These are phyloP conservation scores for Beris morrisii DNA, from an alignment of 2,888 invertebrate genomes.

Conservation along the genomic window DNA sequence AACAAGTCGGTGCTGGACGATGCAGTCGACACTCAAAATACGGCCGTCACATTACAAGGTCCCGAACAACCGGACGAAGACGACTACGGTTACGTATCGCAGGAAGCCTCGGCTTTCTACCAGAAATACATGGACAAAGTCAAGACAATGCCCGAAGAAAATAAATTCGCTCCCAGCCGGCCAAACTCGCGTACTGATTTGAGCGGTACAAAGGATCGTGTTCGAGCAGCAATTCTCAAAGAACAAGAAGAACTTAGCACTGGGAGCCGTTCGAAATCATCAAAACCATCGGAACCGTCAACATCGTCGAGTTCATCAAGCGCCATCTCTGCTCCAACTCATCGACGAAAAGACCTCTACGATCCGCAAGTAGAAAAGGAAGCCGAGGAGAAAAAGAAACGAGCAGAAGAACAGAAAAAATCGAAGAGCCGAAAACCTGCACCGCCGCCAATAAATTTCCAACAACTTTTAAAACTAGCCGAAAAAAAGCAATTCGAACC, in stretches of 20 bases:
- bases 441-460: conserved; percentile 79
- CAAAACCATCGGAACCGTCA: conserved; percentile 9
- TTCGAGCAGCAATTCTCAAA: conserved; percentile 71
- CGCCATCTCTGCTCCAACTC: conserved; percentile 27
- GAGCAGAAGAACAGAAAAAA: conserved; percentile 55
- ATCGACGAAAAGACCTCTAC: conserved; percentile 42
- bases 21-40: conserved; percentile 75
- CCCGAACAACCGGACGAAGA: conserved; percentile 84
- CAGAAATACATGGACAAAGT: conserved; percentile 85
- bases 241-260: conserved; percentile 73
- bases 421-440: conserved; percentile 62
- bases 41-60: conserved; percentile 73
- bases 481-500: conserved; percentile 83
- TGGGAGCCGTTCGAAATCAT: conserved; percentile 51
- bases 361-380: conserved; percentile 47
- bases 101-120: conserved; percentile 78
- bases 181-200: conserved; percentile 51
- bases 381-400: conserved; percentile 49
- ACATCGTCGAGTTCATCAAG: not conserved
- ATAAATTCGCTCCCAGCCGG: conserved; percentile 64
- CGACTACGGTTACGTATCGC: conserved; percentile 88
- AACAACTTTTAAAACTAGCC: conserved; percentile 76
- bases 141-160: conserved; percentile 70
- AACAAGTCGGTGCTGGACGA: conserved; percentile 84
- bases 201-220: conserved; percentile 70